These are phyloP conservation scores for Melitaea cinxia DNA, from an alignment of 1,140 invertebrate species.

Conservation along the genomic window DNA sequence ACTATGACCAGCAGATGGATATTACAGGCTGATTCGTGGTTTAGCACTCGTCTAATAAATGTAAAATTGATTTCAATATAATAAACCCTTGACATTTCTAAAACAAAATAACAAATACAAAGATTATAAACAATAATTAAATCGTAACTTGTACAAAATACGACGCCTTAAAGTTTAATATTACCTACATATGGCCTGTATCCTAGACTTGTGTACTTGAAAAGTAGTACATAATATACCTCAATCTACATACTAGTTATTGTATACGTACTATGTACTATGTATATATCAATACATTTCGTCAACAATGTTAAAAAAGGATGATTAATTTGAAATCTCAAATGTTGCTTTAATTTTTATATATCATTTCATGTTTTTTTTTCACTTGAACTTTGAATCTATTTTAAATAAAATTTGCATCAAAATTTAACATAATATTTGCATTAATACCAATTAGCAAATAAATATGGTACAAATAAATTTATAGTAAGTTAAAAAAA, in stretches of 20 bases:
- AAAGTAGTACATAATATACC: conserved; percentile 1
- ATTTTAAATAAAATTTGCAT: neutral
- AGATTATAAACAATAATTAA: neutral
- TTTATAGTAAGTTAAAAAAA: too few relatives aligned
- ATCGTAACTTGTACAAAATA: conserved; percentile 7
- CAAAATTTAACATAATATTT: neutral
- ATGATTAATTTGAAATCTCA: too few relatives aligned
- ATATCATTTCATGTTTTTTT: too few relatives aligned
- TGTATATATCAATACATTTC: neutral
- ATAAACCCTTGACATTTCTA: neutral
- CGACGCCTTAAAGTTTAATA: conserved; percentile 3
- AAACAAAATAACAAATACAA: neutral
- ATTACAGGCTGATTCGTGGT: too few relatives aligned
- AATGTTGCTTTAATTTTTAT: too few relatives aligned
- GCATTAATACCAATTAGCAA: neutral
- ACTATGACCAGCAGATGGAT: too few relatives aligned
- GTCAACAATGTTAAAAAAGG: neutral
- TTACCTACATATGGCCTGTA: conserved; percentile 22
- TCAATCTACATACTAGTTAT: conserved; percentile 7
- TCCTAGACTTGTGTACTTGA: conserved; percentile 26
- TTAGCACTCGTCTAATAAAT: too few relatives aligned
- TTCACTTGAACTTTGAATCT: neutral
- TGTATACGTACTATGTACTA: neutral
- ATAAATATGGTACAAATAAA: too few relatives aligned
- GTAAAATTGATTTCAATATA: too few relatives aligned